Base-by-base conservation (phyloP, 2,113 vertebrate species). In the Mellivora capensis region DNA sequence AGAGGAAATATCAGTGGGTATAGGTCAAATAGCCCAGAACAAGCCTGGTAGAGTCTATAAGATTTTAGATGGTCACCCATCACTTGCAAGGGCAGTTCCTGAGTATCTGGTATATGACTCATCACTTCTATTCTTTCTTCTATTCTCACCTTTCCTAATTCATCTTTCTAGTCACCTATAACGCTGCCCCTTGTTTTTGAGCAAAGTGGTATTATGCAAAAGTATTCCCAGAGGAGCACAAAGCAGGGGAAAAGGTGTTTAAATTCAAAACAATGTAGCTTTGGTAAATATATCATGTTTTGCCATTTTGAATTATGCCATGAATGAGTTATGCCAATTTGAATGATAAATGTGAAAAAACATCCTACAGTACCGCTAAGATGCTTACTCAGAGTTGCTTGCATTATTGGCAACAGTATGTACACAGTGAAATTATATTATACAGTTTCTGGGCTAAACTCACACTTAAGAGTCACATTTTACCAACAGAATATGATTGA, bases 401-500 rank as follows among this genome's bases (percentile, higher is more conserved):
- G n/a, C n/a, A 94, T 85, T 95, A 62, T 44, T 81, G 87, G 49
- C 14, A 96, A 52, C 9, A 83, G 12, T 72, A 39, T 71, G 1
- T 86, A 49, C 13, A 87, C 34, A 81, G 3, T 57, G 23, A 85
- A 94, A 94, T 87, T 14, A 37, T 64, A 54, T n/a, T 85, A 31
- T 72, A 20, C 27, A 90, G 11, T 83, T 93, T 80, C 77, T 83
- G 37, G 18, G 49, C 25, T 90, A 96, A 95, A 54, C 15, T 91
- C 39, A 96, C n/a, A 96, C 47, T 89, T 96, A 95, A 79, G 64
- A 96, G 52, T 87, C 54, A 64, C 23, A 93, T 92, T 95, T 95
- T 94, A 81, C 77, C 81, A 88, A 80, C 1, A 93, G 18, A 95
- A 49, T 82, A 95, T 96, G 80, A 96, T 93, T 95, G 20, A 97